A percentile compares a stretch with the other conserved stretches of the same genome.
These are phyloP conservation scores for Rhynchophorus ferrugineus DNA, from an alignment of 1,140 invertebrate genomes.

Conservation along the genomic window DNA sequence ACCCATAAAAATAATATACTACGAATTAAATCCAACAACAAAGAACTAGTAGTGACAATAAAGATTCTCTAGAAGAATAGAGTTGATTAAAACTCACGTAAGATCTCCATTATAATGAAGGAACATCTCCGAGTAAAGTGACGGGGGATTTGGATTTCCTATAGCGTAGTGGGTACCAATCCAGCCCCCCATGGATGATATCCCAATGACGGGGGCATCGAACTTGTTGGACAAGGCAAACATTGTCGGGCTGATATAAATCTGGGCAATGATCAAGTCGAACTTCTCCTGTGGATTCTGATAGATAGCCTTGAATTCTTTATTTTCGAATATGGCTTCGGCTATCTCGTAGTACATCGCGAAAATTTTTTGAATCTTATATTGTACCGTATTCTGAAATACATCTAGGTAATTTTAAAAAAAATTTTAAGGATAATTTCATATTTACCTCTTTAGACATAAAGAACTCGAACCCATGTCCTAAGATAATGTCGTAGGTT, in stretches of 20 bases:
- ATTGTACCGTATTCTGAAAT: conserved; percentile 16
- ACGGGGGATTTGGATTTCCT: conserved; percentile 23
- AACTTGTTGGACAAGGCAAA: conserved; percentile 21
- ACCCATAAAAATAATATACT: no score
- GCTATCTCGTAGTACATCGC: conserved; percentile 23
- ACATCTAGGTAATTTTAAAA: background rate
- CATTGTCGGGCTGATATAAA: conserved; percentile 24
- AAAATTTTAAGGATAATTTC: background rate
- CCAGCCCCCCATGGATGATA: conserved; percentile 27
- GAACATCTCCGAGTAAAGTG: conserved; percentile 26
- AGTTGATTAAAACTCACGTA: no score
- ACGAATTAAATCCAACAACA: no score
- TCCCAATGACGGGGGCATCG: conserved; percentile 23
- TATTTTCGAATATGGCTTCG: conserved; percentile 20
- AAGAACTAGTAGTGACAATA: no score
- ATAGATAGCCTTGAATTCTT: conserved; percentile 21
- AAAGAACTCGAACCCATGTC: conserved; percentile 26
- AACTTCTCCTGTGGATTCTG: conserved; percentile 18
- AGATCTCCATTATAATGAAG: conserved; percentile 21
- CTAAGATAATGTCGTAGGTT: conserved; percentile 15
- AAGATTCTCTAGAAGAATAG: no score
- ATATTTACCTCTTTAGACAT: conserved; percentile 22
- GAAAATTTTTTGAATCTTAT: conserved; percentile 23
- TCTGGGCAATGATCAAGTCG: conserved; percentile 24
- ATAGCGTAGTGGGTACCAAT: conserved; percentile 20